Conservation (phyloP, 2,797 vertebrate genomes). For the Xyrichtys novacula region DNA sequence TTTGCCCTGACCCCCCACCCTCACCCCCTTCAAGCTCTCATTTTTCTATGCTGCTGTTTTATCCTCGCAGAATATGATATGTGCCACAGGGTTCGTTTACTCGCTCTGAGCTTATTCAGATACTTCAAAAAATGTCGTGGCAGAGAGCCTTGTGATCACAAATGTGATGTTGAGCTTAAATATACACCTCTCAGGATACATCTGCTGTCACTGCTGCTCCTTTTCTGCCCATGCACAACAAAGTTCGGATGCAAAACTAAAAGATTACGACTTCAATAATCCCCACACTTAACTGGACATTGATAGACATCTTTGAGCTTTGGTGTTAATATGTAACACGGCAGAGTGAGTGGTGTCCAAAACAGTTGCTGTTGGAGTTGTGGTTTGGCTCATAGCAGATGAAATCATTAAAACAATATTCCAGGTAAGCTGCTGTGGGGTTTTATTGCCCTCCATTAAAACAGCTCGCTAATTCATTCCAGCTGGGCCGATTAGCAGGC, state of each 20-base stretch:
- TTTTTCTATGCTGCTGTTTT: constrained; percentile 61
- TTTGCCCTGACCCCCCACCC: constrained; percentile 55
- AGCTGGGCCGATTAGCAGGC: constrained; percentile 65
- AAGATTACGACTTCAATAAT: constrained; percentile 48
- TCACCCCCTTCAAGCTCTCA: constrained; percentile 40
- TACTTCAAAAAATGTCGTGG: constrained; percentile 42
- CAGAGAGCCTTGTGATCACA: constrained; percentile 19
- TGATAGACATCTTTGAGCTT: constrained; percentile 44
- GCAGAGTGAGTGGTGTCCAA: constrained; percentile 40
- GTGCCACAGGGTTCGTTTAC: constrained; percentile 65
- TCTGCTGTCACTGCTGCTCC: constrained; percentile 34
- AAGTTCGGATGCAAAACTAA: constrained; percentile 44
- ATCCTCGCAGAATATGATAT: constrained; percentile 70
- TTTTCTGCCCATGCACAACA: constrained; percentile 37
- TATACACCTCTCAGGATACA: constrained; percentile 38
- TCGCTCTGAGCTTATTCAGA: constrained; percentile 39
- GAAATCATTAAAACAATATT: constrained; percentile 79
- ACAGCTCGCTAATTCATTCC: constrained; percentile 70
- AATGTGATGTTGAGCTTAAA: constrained; percentile 37
- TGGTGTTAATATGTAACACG: constrained; percentile 39
- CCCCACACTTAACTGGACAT: constrained; percentile 43
- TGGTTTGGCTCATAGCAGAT: constrained; percentile 60
- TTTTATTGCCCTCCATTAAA: constrained; percentile 75
- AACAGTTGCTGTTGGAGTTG: constrained; percentile 47
- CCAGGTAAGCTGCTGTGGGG: constrained; percentile 68